Base-by-base conservation (phyloP, 2,113 vertebrate genomes). In the Cololabis saira region DNA sequence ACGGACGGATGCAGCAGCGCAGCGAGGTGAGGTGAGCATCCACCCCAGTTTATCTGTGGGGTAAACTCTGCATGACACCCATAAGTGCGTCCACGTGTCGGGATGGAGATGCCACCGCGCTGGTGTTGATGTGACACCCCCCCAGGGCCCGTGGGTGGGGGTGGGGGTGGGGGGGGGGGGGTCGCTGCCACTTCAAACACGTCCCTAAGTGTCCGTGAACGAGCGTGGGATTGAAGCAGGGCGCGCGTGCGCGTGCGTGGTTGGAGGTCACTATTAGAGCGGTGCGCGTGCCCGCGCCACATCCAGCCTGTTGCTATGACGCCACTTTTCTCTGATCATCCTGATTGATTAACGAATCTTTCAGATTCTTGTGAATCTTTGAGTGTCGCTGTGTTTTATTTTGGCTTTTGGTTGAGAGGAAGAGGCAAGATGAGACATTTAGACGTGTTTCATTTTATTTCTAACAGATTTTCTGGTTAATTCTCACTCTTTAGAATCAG, bases 1-100 rank as follows among this genome's bases (percentile, higher is more conserved):
- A 57, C 19, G 70, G 74, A 85, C 43, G 65, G 78, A 80, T 76
- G n/a, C n/a, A n/a, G n/a, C n/a, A n/a, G n/a, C n/a, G n/a, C 33
- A 33, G 10, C 47, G 18, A 63, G 64, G 67, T 43, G 18, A 63
- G 64, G 67, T 43, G 33, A 65, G 44, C 22, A 42, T 12, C 49
- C 53, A 13, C 12, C 7, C 44, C 16, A 24, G 24, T 17, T 53
- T 40, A 55, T 78, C 50, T 67, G 40, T 12, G 15, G 63, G 67
- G 66, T 1, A 61, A 57, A 30, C 53, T 69, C 14, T 19, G 47
- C 50, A 12, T 48, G 49, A 78, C 61, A 59, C 56, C 16, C 50
- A 17, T 1, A 24, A 16, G 41, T 45, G 56, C 24, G 60, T 42
- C 55, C 41, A 40, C n/a, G 63, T 17, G 53, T 49, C 60, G 54